Base-by-base conservation (phyloP, 2,113 vertebrate genomes). In the Notarius quadriscutis region DNA sequence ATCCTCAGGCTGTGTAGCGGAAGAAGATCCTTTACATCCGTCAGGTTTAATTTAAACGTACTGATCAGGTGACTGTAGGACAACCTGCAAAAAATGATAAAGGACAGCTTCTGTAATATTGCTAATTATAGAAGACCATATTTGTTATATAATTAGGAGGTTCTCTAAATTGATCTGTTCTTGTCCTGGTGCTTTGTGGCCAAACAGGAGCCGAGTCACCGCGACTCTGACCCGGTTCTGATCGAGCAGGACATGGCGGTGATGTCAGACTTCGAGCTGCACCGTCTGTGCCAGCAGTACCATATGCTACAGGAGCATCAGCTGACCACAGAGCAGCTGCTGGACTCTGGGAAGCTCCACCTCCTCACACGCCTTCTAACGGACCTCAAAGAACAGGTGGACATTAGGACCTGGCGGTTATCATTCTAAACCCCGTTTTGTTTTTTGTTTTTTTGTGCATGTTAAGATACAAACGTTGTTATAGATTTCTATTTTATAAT, bases 161-260 rank as follows among this genome's bases (percentile, higher is more conserved):
- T 41, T 27, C 65, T 58, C 1, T 63, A 67, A 67, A 67, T 6
- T 12, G 22, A 27, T 48, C 58, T 62, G 30, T 27, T 41, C 48
- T 17, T 10, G 5, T 60, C 34, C 58, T 22, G 41, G n/a, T 7
- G n/a, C 50, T 80, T 41, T 74, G 74, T 55, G 50, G 10, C 3
- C 9, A 2, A 67, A 60, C 82, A 99, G 98, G 98, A 99, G 89
- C 97, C 97, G 72, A 98, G 97, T n/a, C 97, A 99, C 92, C 90
- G 93, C 87, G 97, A 99, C 78, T 97, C 98, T 25, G 95, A 97
- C 48, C 95, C 97, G 41, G 96, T 95, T 90, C 95, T 99, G 84
- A 97, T 99, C 91, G 97, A 97, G 90, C 97, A 99, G 94, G 98
- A 99, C 92, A 99, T 99, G 98, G 95, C 96, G 86, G 96, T 98